phyloP scores from a whole-genome alignment of 2,113 vertebrate species.

The Nymphicus hollandicus region DNA sequence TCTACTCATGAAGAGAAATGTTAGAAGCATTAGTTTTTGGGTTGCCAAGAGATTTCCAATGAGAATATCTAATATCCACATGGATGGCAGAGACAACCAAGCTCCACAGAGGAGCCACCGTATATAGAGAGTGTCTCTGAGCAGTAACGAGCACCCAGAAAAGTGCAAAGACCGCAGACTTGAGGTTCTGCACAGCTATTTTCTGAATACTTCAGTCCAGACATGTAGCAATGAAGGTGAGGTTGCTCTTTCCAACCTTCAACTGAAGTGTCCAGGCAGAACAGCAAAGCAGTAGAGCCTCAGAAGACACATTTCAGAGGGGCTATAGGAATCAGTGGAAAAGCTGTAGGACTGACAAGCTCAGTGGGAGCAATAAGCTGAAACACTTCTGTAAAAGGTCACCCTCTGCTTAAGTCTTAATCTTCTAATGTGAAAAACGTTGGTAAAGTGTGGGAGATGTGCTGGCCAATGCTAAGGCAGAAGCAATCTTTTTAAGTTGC shows the following conservation, averaged over 20 bases:
- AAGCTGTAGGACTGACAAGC: not conserved
- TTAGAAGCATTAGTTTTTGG: not conserved
- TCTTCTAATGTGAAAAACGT: not conserved
- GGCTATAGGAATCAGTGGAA: not conserved
- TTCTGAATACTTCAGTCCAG: not conserved
- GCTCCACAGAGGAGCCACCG: not conserved
- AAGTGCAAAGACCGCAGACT: not conserved
- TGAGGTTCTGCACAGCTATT: not conserved
- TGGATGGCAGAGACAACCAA: not conserved
- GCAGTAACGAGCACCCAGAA: not conserved
- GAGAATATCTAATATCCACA: not conserved
- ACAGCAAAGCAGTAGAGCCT: not conserved
- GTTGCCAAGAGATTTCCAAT: not conserved
- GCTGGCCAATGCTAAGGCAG: not conserved
- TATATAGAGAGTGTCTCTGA: not conserved
- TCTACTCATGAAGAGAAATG: not conserved
- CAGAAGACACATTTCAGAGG: not conserved
- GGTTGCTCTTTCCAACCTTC: not conserved
- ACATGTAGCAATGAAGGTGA: not conserved
- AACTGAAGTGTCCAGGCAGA: not conserved
- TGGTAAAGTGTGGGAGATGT: not conserved
- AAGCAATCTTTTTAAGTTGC: not conserved
- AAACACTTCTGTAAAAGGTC: not conserved
- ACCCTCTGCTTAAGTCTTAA: conserved; percentile 7
- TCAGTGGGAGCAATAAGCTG: not conserved